These are phyloP conservation scores for Schlechtendalia chinensis DNA, from an alignment of 1,140 invertebrate genomes.

Conservation along the genomic window DNA sequence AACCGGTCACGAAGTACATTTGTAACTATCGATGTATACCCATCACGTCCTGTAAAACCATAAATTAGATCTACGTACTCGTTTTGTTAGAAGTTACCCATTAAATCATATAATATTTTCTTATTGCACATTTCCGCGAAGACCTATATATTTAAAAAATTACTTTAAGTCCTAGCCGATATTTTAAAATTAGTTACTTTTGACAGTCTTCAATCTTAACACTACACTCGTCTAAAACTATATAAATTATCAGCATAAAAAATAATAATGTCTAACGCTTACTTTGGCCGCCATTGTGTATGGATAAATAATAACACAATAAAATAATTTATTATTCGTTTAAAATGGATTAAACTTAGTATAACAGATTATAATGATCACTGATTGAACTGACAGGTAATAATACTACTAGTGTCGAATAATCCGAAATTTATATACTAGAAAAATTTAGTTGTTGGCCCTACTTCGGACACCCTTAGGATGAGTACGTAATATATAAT, in stretches of 20 bases:
- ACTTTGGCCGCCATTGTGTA: constrained; percentile 36
- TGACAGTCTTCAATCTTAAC: no score
- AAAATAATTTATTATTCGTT: no score
- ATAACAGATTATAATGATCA: not conserved
- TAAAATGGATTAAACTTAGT: no score
- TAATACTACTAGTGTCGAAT: not conserved
- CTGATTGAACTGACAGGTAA: constrained; percentile 15
- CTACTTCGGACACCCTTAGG: constrained; percentile 39
- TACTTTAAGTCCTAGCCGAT: not conserved
- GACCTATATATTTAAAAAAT: not conserved
- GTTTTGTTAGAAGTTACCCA: not conserved
- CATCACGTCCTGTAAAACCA: not conserved
- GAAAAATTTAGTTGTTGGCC: not conserved
- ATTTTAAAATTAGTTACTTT: not conserved
- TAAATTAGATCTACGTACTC: not conserved
- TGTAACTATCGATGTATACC: not conserved
- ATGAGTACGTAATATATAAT: constrained; percentile 20
- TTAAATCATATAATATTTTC: not conserved
- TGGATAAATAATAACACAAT: not conserved
- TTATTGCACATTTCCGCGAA: not conserved
- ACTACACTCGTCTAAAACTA: no score
- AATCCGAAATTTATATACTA: constrained; percentile 33
- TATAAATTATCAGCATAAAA: not conserved
- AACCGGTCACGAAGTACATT: not conserved
- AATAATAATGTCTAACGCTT: not conserved